Conservation (phyloP, 2,888 invertebrate genomes). For the Hymenopus coronatus region DNA sequence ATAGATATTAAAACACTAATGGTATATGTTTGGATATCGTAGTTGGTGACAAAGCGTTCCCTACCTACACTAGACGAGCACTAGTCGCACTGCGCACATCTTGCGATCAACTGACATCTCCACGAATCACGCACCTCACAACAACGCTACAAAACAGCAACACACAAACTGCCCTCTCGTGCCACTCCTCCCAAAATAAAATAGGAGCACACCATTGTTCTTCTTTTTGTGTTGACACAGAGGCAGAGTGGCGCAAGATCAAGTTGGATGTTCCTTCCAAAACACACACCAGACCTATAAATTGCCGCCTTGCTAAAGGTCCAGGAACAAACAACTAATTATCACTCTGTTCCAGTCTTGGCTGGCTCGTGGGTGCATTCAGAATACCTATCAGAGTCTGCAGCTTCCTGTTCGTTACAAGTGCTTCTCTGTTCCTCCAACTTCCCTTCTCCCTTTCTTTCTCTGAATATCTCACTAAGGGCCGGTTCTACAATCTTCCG, state of each 20-base stretch:
- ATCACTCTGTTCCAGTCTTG: not conserved
- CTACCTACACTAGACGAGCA: not conserved
- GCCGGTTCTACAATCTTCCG: too few species aligned
- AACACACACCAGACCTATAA: not conserved
- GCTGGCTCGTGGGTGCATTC: not conserved
- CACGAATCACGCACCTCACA: not conserved
- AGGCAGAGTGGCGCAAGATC: not conserved
- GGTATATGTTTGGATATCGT: too few species aligned
- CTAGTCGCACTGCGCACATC: not conserved
- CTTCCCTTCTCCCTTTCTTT: too few species aligned
- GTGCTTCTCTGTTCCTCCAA: too few species aligned
- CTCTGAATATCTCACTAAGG: too few species aligned
- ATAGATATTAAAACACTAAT: too few species aligned
- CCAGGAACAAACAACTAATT: not conserved
- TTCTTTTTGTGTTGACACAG: not conserved
- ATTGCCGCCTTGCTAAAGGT: not conserved
- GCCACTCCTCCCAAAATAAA: not conserved
- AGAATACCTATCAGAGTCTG: not conserved
- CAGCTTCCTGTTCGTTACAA: too few species aligned
- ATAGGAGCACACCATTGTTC: not conserved
- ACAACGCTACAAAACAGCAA: not conserved
- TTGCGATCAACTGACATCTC: not conserved
- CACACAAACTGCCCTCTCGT: not conserved
- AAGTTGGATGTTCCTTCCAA: not conserved
- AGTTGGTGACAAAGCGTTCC: too few species aligned